Conservation (phyloP, 2,797 vertebrate genomes). For the Micrastur ruficollis region DNA sequence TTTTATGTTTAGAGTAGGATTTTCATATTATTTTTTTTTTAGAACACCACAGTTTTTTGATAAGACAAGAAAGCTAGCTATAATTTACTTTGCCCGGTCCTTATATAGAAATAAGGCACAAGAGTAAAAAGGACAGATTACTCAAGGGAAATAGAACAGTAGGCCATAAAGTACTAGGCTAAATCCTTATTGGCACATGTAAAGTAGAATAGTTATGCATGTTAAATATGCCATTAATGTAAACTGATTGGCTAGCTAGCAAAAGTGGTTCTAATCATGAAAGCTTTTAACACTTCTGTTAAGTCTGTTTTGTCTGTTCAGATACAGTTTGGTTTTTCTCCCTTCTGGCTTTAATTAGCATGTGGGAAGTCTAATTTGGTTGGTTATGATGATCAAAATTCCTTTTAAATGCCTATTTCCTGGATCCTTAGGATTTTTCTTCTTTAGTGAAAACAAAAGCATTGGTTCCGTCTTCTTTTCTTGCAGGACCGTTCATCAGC, state of each 20-base stretch:
- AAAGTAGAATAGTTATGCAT: not conserved
- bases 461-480: not conserved
- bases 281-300: not conserved
- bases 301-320: not conserved
- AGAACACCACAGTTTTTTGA: not conserved
- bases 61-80: not conserved
- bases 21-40: not conserved
- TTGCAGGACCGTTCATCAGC: constrained; percentile 91
- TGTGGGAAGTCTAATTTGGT: not conserved
- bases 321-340: not conserved
- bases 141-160: not conserved
- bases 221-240: not conserved
- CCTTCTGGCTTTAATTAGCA: not conserved
- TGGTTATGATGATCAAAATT: not conserved
- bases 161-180: not conserved
- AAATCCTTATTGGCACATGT: not conserved
- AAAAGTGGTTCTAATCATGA: not conserved
- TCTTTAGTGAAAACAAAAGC: not conserved
- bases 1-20: not conserved
- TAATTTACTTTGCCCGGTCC: not conserved
- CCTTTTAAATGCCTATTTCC: not conserved
- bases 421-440: not conserved
- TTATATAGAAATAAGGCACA: not conserved
- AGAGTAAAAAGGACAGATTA: not conserved
- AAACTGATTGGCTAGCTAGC: not conserved